These are phyloP conservation scores for Nymphicus hollandicus DNA, from an alignment of 2,113 vertebrate species.

Conservation along the genomic window DNA sequence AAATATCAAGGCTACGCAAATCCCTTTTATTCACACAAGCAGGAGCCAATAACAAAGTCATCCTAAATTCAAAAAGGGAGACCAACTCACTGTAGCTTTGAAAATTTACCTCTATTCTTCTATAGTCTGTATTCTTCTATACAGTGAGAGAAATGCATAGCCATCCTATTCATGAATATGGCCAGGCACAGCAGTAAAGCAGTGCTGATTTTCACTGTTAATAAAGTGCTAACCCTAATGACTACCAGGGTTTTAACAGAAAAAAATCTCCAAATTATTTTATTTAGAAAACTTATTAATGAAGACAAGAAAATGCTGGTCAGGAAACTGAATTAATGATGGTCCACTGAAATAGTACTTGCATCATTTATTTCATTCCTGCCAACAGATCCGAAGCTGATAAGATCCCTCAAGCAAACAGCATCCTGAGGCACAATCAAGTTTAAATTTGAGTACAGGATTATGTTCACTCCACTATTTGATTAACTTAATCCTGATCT, in stretches of 20 bases:
- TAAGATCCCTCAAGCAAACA: slow-evolving; percentile 1
- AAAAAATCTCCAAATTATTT: background rate
- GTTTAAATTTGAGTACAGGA: slow-evolving; percentile 2
- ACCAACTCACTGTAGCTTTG: background rate
- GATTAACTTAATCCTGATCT: slow-evolving; percentile 49
- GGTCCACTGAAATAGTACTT: background rate
- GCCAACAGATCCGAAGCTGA: background rate
- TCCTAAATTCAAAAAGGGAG: background rate
- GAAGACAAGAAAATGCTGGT: background rate
- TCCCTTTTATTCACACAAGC: background rate
- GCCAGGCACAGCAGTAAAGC: background rate
- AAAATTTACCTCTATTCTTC: background rate
- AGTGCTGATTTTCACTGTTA: background rate
- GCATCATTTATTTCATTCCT: background rate
- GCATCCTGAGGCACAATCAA: background rate
- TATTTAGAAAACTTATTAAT: background rate
- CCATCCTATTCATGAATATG: background rate
- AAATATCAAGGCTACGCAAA: background rate
- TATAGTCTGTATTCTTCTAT: background rate
- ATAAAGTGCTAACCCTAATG: background rate
- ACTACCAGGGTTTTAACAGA: background rate
- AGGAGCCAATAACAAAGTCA: background rate
- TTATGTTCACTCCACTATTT: slow-evolving; percentile 37
- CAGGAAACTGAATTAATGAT: background rate
- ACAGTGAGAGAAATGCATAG: background rate